A percentile compares a stretch with the other conserved stretches of the same genome.
Evolutionary conservation across 2,113 vertebrate species (phyloP).

Genomic region (Actinemys pallida): DNA sequence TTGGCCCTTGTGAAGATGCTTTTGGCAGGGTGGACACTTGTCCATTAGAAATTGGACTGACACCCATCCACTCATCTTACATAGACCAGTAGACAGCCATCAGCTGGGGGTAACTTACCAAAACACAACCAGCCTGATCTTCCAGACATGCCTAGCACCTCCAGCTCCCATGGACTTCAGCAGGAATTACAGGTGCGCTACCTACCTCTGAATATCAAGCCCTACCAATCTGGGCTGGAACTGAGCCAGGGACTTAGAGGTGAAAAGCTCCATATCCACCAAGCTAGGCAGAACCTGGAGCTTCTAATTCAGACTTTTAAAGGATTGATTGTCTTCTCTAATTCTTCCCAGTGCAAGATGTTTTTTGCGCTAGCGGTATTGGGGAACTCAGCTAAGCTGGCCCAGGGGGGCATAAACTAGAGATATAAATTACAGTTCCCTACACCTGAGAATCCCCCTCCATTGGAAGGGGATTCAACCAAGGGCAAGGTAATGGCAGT

Average conservation of each 20-base stretch:
- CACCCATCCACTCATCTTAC: not conserved
- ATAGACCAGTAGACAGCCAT: not conserved
- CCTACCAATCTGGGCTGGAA: not conserved
- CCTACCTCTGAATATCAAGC: not conserved
- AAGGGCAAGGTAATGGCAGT: not conserved
- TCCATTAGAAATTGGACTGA: not conserved
- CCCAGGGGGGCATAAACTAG: not conserved
- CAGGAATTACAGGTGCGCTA: not conserved
- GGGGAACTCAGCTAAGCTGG: not conserved
- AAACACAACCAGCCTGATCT: not conserved
- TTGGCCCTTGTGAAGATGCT: not conserved
- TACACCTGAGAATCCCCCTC: not conserved
- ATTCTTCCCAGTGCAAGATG: not conserved
- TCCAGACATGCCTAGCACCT: not conserved
- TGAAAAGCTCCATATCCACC: not conserved
- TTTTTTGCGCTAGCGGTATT: not conserved
- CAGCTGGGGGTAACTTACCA: not conserved
- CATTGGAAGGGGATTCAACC: not conserved
- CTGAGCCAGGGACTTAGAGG: rapidly evolving
- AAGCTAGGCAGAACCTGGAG: not conserved
- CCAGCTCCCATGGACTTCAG: not conserved
- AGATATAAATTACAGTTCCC: not conserved
- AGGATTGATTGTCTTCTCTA: not conserved
- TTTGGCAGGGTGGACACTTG: not conserved
- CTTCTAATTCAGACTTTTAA: not conserved